Conservation (phyloP, 2,888 invertebrate genomes). For the Lutraria lutraria region DNA sequence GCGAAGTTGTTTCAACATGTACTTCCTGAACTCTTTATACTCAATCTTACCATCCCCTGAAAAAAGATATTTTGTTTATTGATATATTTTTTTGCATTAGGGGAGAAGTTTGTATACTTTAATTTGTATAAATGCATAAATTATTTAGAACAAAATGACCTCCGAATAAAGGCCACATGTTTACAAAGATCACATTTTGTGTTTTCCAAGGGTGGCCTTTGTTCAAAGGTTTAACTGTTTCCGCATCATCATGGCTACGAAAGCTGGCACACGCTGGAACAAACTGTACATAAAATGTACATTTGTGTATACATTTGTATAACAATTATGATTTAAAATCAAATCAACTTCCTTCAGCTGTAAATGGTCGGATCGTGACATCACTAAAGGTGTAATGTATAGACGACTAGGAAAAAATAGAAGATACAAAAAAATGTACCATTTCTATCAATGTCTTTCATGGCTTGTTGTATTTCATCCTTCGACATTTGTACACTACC, state of each 20-base stretch:
- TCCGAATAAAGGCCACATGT: too few species aligned
- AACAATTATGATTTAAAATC: too few species aligned
- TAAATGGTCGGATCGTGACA: background rate
- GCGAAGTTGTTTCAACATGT: conserved; percentile 9
- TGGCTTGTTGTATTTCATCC: background rate
- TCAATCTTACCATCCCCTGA: conserved; percentile 12
- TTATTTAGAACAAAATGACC: too few species aligned
- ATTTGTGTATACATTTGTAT: too few species aligned
- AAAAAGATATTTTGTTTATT: background rate
- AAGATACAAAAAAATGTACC: background rate
- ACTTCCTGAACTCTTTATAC: conserved; percentile 8
- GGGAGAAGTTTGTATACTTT: background rate
- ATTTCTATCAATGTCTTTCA: conserved; percentile 2
- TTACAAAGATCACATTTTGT: too few species aligned
- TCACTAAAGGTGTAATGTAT: background rate
- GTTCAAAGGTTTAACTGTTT: too few species aligned
- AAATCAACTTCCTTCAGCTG: background rate
- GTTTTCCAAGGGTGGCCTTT: too few species aligned
- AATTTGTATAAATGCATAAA: too few species aligned
- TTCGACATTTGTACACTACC: conserved; percentile 1
- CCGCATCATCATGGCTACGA: too few species aligned
- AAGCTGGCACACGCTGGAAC: too few species aligned
- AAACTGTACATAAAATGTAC: too few species aligned
- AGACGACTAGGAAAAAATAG: background rate
- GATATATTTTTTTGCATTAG: background rate